Evolutionary conservation across 2,797 vertebrate species (phyloP).

Genomic region (Pelodytes ibericus): DNA sequence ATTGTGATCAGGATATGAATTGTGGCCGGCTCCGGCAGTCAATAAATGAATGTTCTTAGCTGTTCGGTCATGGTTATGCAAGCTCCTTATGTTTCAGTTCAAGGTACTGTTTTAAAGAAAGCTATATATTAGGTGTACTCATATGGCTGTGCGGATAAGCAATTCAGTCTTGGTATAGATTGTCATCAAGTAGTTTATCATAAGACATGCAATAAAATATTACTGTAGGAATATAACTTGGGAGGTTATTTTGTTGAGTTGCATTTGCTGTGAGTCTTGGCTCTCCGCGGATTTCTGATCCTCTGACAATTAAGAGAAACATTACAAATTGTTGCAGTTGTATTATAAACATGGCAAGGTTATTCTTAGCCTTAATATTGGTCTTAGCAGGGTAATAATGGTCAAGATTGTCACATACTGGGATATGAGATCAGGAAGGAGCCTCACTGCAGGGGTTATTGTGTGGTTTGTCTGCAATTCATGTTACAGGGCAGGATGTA

Average conservation of each 20-base stretch:
- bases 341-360: no score
- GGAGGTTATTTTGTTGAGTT: not conserved
- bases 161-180: slow-evolving; percentile 5
- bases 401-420: no score
- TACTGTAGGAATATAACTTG: not conserved
- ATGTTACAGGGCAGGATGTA: no score
- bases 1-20: slow-evolving; percentile 4
- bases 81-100: not conserved
- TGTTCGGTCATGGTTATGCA: not conserved
- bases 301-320: no score
- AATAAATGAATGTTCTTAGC: not conserved
- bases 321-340: no score
- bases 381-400: no score
- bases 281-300: not conserved
- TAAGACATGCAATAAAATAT: not conserved
- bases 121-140: not conserved
- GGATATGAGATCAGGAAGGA: no score
- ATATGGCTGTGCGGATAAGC: not conserved
- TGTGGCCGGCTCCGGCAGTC: not conserved
- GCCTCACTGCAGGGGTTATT: no score
- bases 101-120: not conserved
- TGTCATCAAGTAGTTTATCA: not conserved
- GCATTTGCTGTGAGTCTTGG: not conserved
- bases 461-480: no score
- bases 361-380: no score